phyloP scores from a whole-genome alignment of 2,113 vertebrate genomes.

The Salvelinus alpinus region DNA sequence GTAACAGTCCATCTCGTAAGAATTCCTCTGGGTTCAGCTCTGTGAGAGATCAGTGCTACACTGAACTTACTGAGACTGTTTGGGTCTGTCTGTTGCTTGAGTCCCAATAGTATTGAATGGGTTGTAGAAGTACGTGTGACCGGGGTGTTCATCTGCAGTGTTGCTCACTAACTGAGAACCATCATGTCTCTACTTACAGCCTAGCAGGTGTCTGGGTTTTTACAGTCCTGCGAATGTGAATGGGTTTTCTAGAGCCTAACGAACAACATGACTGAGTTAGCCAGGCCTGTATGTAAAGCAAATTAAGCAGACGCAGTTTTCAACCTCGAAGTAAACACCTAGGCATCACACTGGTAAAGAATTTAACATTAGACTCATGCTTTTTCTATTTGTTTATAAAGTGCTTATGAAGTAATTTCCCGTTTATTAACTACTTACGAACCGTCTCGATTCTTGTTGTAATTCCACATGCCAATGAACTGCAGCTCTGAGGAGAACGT shows the following conservation, averaged over 20 bases:
- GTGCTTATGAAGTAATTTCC: too few species aligned
- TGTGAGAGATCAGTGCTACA: not conserved
- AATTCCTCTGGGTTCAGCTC: not conserved
- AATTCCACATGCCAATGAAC: slow-evolving; percentile 24
- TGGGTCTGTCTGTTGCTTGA: not conserved
- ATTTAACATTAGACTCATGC: not conserved
- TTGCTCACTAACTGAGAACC: too few species aligned
- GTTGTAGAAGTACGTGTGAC: too few species aligned
- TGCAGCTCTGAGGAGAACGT: slow-evolving; percentile 20
- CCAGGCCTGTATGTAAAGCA: not conserved
- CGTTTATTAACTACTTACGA: slow-evolving; percentile 12
- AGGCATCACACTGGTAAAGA: not conserved
- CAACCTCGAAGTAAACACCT: not conserved
- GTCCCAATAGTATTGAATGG: not conserved
- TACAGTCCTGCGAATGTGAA: not conserved
- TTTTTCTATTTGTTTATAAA: not conserved
- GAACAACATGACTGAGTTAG: not conserved
- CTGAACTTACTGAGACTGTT: not conserved
- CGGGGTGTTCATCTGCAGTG: too few species aligned
- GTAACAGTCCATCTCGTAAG: slow-evolving; percentile 16
- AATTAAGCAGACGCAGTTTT: not conserved
- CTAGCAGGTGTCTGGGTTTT: too few species aligned
- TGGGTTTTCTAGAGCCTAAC: not conserved
- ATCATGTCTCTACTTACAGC: too few species aligned
- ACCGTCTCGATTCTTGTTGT: slow-evolving; percentile 29